Percentiles rank a stretch among this genome's conserved stretches.
Conservation (phyloP, 2,888 invertebrate species). For the Drosophila mulleri region DNA sequence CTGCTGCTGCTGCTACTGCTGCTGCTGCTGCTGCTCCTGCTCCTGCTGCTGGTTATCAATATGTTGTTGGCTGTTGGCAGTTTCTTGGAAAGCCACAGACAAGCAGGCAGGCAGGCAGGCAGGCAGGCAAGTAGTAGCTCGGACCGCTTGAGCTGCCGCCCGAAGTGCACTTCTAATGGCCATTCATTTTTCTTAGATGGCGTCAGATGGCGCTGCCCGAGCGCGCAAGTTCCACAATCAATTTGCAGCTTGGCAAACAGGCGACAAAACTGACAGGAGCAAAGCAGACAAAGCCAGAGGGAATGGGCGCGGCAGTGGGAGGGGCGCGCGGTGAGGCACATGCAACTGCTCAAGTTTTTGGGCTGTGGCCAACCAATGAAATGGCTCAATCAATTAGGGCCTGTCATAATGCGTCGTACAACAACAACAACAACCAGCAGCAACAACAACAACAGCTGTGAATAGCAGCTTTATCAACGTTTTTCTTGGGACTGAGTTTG, state of each 20-base stretch:
- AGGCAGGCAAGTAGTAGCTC: neutral
- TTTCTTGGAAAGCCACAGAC: constrained; percentile 35
- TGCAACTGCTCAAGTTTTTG: constrained; percentile 52
- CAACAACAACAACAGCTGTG: constrained; percentile 25
- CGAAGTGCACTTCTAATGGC: constrained; percentile 56
- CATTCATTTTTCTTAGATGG: constrained; percentile 72
- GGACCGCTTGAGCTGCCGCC: neutral
- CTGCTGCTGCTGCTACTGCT: neutral
- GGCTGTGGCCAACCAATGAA: constrained; percentile 64
- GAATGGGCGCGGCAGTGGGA: neutral
- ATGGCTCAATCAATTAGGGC: constrained; percentile 75
- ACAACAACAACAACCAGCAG: constrained; percentile 4
- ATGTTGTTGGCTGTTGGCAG: constrained; percentile 31
- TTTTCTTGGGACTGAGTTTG: constrained; percentile 8
- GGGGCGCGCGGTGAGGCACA: neutral
- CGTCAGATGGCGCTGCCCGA: constrained; percentile 62
- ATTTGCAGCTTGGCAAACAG: constrained; percentile 66
- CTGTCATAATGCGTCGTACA: constrained; percentile 65
- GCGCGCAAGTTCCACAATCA: constrained; percentile 66
- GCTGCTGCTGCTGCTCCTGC: neutral
- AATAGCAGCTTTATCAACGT: constrained; percentile 30
- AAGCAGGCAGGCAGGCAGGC: neutral
- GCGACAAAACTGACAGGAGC: constrained; percentile 63
- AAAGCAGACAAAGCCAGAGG: neutral
- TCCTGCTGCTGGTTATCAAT: constrained; percentile 29